A percentile compares a stretch with the other conserved stretches of the same genome.
These are phyloP conservation scores for Hucho hucho DNA, from an alignment of 2,113 vertebrate species.

Conservation along the genomic window DNA sequence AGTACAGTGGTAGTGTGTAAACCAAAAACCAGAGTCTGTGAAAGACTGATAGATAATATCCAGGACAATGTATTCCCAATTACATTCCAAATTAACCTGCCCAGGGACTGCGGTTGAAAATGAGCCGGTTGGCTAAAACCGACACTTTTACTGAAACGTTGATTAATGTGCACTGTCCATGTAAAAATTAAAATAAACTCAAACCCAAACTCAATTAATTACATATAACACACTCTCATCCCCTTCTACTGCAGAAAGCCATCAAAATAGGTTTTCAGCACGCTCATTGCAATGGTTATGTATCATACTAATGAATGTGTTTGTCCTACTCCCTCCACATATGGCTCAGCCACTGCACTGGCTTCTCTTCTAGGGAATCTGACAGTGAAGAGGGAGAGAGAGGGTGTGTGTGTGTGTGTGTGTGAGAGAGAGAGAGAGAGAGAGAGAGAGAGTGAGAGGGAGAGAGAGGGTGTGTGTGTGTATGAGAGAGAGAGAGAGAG, in stretches of 20 bases:
- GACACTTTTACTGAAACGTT: no score
- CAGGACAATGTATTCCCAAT: slow-evolving; percentile 16
- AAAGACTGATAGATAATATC: not conserved
- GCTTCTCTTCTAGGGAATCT: not conserved
- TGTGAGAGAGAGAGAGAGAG: no score
- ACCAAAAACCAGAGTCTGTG: not conserved
- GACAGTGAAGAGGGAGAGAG: not conserved
- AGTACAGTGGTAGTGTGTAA: not conserved
- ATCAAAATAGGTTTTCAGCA: slow-evolving; percentile 22
- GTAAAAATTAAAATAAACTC: no score
- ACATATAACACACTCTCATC: slow-evolving; percentile 2
- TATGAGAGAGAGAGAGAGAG: no score
- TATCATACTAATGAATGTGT: slow-evolving; percentile 20
- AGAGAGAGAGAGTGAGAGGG: not conserved
- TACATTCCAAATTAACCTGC: slow-evolving; percentile 9
- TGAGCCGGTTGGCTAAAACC: no score
- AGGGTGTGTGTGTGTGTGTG: no score
- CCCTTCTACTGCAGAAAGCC: slow-evolving; percentile 1
- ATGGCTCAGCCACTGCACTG: not conserved
- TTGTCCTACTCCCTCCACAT: slow-evolving; percentile 2
- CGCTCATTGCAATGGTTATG: slow-evolving; percentile 29
- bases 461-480: not conserved
- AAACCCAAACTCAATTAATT: not conserved
- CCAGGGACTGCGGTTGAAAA: no score
- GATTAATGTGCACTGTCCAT: no score